phyloP scores from a whole-genome alignment of 2,888 invertebrate species.

The Linnaemya tessellans region DNA sequence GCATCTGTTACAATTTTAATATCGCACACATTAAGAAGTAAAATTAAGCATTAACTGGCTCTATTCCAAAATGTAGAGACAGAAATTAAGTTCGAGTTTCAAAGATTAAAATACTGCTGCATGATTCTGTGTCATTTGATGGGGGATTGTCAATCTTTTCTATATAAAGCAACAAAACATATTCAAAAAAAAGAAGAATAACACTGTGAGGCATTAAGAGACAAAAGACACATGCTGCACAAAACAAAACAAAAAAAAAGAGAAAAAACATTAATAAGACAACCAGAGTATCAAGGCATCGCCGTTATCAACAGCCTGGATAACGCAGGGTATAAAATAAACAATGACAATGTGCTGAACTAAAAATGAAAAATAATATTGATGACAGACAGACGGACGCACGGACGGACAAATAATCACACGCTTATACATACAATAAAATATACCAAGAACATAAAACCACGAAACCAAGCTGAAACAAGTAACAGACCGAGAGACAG shows the following conservation, averaged over 20 bases:
- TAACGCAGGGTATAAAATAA: slow-evolving; percentile 39
- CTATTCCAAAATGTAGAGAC: neutral
- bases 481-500: slow-evolving; percentile 6
- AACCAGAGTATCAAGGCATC: slow-evolving; percentile 6
- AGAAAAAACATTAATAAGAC: slow-evolving; percentile 6
- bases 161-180: slow-evolving; percentile 7
- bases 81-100: neutral
- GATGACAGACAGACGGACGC: slow-evolving; percentile 42
- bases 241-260: slow-evolving; percentile 2
- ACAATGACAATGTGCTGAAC: slow-evolving; percentile 63
- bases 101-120: slow-evolving; percentile 4
- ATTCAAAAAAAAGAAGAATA: neutral
- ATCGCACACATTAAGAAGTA: slow-evolving; percentile 5
- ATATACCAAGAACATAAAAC: neutral
- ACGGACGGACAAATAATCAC: slow-evolving; percentile 14
- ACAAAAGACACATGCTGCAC: slow-evolving; percentile 66
- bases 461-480: neutral
- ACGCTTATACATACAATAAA: slow-evolving; percentile 25
- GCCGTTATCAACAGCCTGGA: slow-evolving; percentile 1
- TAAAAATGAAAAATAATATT: slow-evolving; percentile 69
- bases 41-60: slow-evolving; percentile 51
- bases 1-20: slow-evolving; percentile 68
- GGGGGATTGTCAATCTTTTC: slow-evolving; percentile 47
- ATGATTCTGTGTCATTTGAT: slow-evolving; percentile 7
- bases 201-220: slow-evolving; percentile 45